A percentile compares a stretch with the other conserved stretches of the same genome.
These are phyloP conservation scores for Amiota mariae DNA, from an alignment of 2,888 invertebrate genomes.

Conservation along the genomic window DNA sequence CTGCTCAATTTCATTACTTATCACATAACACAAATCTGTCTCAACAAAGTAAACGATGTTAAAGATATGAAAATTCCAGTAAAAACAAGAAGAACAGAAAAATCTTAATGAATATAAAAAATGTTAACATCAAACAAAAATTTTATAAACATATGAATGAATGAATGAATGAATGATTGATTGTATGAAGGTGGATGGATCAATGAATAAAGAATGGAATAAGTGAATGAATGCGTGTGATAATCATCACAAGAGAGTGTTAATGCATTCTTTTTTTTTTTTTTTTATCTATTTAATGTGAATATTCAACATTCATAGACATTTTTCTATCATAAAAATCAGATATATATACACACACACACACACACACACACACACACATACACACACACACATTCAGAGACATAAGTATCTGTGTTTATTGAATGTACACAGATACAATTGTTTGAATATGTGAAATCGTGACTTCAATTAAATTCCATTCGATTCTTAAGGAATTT, in stretches of 20 bases:
- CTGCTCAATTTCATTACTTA: too few relatives aligned
- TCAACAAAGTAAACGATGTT: not conserved
- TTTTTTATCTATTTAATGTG: conserved; percentile 19
- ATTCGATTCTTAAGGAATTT: conserved; percentile 72
- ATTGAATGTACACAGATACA: conserved; percentile 11
- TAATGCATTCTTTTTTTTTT: conserved; percentile 12
- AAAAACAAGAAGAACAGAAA: conserved; percentile 16
- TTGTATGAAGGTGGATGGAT: conserved; percentile 37
- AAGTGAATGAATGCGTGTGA: conserved; percentile 1
- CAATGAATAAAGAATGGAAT: conserved; percentile 11
- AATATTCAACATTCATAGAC: conserved; percentile 28
- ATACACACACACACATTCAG: not conserved
- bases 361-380: not conserved
- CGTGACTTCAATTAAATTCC: conserved; percentile 74
- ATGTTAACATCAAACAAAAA: conserved; percentile 62
- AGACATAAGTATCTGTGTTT: too few relatives aligned
- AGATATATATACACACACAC: not conserved
- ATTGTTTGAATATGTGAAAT: conserved; percentile 66
- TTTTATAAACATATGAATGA: conserved; percentile 39
- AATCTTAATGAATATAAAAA: conserved; percentile 66
- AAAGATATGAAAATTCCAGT: not conserved
- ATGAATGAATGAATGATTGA: conserved; percentile 20
- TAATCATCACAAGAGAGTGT: not conserved
- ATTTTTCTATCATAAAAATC: not conserved
- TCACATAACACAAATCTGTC: not conserved